These are phyloP conservation scores for Crax fasciolata DNA, from an alignment of 2,797 vertebrate species.

Conservation along the genomic window DNA sequence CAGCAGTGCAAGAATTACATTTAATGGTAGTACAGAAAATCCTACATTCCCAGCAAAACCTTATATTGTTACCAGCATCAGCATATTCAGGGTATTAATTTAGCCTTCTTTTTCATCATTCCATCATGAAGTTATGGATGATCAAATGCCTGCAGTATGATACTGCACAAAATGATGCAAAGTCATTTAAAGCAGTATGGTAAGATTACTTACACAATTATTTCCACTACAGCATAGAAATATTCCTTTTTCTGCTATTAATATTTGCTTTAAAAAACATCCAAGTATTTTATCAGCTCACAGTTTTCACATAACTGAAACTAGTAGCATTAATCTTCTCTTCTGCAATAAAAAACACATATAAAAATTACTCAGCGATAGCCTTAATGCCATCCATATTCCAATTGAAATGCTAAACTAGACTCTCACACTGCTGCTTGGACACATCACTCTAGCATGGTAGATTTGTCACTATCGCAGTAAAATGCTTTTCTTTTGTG, in stretches of 20 bases:
- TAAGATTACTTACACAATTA: slow-evolving; percentile 63
- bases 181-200: slow-evolving; percentile 27
- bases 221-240: slow-evolving; percentile 41
- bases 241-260: slow-evolving; percentile 41
- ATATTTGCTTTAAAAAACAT: slow-evolving; percentile 71
- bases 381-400: slow-evolving; percentile 69
- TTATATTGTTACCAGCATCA: slow-evolving; percentile 29
- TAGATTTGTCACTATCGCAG: slow-evolving; percentile 50
- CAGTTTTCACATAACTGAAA: slow-evolving; percentile 71
- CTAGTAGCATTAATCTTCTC: slow-evolving; percentile 79
- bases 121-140: neutral
- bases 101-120: slow-evolving; percentile 26
- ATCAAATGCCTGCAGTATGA: slow-evolving; percentile 32
- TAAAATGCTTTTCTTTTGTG: slow-evolving; percentile 69
- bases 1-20: neutral
- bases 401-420: slow-evolving; percentile 78
- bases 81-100: slow-evolving; percentile 65
- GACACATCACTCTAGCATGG: slow-evolving; percentile 54
- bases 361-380: slow-evolving; percentile 59
- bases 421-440: slow-evolving; percentile 56
- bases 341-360: slow-evolving; percentile 63
- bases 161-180: slow-evolving; percentile 34
- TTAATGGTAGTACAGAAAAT: slow-evolving; percentile 16
- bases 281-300: slow-evolving; percentile 53
- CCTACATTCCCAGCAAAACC: neutral